Conservation (phyloP, 1,140 invertebrate species). For the Scaptomyza pallida region DNA sequence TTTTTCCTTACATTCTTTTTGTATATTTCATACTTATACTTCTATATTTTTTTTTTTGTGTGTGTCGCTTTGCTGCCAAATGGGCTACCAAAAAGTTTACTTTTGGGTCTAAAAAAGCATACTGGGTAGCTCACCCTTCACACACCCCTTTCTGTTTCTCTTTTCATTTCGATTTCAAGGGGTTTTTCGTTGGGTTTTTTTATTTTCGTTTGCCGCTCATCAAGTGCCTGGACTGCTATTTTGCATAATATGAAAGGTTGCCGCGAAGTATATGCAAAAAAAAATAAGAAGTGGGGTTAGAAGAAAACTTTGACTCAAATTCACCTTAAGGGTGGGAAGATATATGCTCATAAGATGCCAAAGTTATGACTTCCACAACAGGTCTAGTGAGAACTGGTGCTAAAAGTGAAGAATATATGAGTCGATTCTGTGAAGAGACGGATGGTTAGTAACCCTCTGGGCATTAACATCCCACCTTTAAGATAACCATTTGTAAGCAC, state of each 20-base stretch:
- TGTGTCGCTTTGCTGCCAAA: conserved; percentile 36
- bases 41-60: conserved; percentile 59
- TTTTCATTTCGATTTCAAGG: conserved; percentile 64
- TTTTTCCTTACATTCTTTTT: conserved; percentile 54
- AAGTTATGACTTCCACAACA: conserved; percentile 43
- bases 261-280: background rate
- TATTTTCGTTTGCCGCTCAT: conserved; percentile 36
- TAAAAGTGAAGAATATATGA: background rate
- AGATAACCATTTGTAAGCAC: background rate
- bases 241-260: conserved; percentile 63
- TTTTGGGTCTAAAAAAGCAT: conserved; percentile 57
- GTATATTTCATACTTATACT: conserved; percentile 77
- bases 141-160: background rate
- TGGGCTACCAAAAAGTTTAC: conserved; percentile 58
- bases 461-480: background rate
- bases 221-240: conserved; percentile 52
- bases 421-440: background rate
- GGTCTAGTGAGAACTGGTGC: background rate
- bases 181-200: conserved; percentile 24
- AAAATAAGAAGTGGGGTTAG: conserved; percentile 3
- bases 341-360: conserved; percentile 35
- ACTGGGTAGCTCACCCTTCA: conserved; percentile 24
- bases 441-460: too few relatives aligned
- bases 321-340: conserved; percentile 38
- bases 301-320: conserved; percentile 42